Evolutionary conservation across 2,113 vertebrate genomes (phyloP).

Genomic region (Dermatemys mawii): DNA sequence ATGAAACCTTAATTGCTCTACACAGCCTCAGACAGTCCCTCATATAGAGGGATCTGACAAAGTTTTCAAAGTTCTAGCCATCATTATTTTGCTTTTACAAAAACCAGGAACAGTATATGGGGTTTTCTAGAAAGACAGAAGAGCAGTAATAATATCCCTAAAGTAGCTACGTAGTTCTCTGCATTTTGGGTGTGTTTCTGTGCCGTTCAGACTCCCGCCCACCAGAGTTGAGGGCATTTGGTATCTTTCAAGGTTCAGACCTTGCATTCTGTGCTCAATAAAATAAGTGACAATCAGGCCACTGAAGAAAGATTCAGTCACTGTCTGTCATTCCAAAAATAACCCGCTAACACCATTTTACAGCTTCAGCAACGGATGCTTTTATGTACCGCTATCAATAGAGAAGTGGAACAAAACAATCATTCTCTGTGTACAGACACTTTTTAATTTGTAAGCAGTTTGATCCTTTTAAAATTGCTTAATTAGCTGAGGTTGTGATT

Average conservation of each 20-base stretch:
- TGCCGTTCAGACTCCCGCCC: slow-evolving; percentile 42
- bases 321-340: slow-evolving; percentile 59
- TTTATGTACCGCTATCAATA: slow-evolving; percentile 65
- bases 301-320: slow-evolving; percentile 54
- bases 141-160: background rate
- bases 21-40: background rate
- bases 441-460: slow-evolving; percentile 57
- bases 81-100: slow-evolving; percentile 15
- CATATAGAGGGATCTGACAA: background rate
- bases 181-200: background rate
- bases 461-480: slow-evolving; percentile 49
- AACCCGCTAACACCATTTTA: slow-evolving; percentile 55
- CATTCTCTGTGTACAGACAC: slow-evolving; percentile 49
- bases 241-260: slow-evolving; percentile 57
- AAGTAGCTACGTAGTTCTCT: background rate
- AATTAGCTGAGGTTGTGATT: slow-evolving; percentile 52
- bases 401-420: slow-evolving; percentile 49
- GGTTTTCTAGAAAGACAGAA: background rate
- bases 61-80: background rate
- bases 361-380: slow-evolving; percentile 52
- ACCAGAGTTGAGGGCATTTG: slow-evolving; percentile 17
- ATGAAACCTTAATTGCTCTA: background rate
- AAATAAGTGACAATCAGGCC: slow-evolving; percentile 48
- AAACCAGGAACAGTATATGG: background rate
- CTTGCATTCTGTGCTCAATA: slow-evolving; percentile 54